Conservation (phyloP, 2,888 invertebrate genomes). For the Melanotus villosus region DNA sequence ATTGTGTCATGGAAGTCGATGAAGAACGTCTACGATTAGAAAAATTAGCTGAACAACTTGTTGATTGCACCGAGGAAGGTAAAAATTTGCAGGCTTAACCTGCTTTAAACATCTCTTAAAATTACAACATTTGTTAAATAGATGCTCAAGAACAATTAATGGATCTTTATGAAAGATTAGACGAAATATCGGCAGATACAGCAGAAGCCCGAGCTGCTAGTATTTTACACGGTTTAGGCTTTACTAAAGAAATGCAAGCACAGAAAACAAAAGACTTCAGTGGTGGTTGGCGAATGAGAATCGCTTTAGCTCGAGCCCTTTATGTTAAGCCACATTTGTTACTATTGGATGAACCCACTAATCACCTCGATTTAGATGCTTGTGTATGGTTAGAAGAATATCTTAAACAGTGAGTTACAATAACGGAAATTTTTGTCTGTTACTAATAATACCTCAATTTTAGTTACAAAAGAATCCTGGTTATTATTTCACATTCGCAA, state of each 20-base stretch:
- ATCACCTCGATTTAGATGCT: slow-evolving; percentile 98
- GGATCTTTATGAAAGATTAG: slow-evolving; percentile 97
- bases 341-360: slow-evolving; percentile 98
- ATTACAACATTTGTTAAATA: slow-evolving; percentile 58
- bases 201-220: slow-evolving; percentile 95
- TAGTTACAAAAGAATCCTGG: slow-evolving; percentile 95
- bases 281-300: slow-evolving; percentile 99
- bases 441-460: slow-evolving; percentile 44
- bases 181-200: slow-evolving; percentile 96
- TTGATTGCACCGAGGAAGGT: slow-evolving; percentile 90
- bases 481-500: slow-evolving; percentile 99
- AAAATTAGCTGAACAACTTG: slow-evolving; percentile 90
- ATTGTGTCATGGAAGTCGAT: slow-evolving; percentile 99
- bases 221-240: slow-evolving; percentile 97
- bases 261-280: slow-evolving; percentile 91
- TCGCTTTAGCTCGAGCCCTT: slow-evolving; percentile 95
- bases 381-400: slow-evolving; percentile 99
- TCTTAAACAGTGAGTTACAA: slow-evolving; percentile 81
- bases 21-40: slow-evolving; percentile 93
- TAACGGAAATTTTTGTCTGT: too few relatives aligned
- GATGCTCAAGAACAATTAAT: slow-evolving; percentile 95
- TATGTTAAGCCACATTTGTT: slow-evolving; percentile 98
- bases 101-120: background rate
- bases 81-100: background rate
- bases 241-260: slow-evolving; percentile 88